These are phyloP conservation scores for Sciurus vulgaris DNA, from an alignment of 2,797 vertebrate species.

Conservation along the genomic window DNA sequence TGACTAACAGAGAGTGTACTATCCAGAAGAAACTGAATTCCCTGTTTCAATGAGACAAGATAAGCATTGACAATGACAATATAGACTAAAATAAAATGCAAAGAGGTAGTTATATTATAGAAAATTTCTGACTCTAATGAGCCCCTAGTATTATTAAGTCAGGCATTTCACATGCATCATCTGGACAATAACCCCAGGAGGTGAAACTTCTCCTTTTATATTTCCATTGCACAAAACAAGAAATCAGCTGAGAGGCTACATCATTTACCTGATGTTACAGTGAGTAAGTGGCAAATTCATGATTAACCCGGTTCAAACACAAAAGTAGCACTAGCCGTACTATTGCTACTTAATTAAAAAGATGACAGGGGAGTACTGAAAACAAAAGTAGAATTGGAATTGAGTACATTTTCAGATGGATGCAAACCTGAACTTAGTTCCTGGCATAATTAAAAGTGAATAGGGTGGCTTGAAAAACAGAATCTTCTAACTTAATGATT, in stretches of 20 bases:
- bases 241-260: neutral
- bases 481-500: neutral
- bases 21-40: neutral
- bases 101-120: rapidly evolving
- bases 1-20: neutral
- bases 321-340: neutral
- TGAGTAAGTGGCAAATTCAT: neutral
- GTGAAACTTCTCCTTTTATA: neutral
- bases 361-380: neutral
- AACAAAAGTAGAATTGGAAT: neutral
- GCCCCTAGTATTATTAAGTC: too few species aligned
- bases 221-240: neutral
- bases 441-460: neutral
- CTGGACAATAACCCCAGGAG: neutral
- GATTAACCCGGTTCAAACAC: neutral
- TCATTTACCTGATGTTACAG: neutral
- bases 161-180: neutral
- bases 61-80: neutral
- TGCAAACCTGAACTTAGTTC: neutral
- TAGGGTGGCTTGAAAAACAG: neutral
- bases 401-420: neutral
- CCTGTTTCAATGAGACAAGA: neutral
- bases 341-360: neutral
- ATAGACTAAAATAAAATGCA: neutral
- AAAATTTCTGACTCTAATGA: neutral